These are phyloP conservation scores for Felis catus DNA, from an alignment of 2,113 vertebrate genomes.

Conservation along the genomic window DNA sequence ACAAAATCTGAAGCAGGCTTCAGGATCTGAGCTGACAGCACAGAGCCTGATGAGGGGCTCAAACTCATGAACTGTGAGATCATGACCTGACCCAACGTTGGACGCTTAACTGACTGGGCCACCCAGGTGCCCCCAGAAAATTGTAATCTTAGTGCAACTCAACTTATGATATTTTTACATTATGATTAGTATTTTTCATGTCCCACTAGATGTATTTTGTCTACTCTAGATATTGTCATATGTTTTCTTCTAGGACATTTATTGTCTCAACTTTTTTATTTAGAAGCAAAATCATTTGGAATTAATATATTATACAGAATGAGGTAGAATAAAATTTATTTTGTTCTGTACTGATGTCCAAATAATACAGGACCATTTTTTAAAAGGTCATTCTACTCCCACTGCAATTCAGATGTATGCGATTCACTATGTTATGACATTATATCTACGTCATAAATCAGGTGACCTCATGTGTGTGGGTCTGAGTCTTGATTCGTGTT, in stretches of 20 bases:
- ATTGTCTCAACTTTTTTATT: neutral
- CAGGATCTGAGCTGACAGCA: no score
- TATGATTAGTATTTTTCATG: neutral
- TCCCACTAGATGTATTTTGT: neutral
- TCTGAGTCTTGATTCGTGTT: neutral
- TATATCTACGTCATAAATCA: neutral
- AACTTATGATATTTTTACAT: neutral
- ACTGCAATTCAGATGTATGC: neutral
- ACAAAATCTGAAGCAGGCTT: no score
- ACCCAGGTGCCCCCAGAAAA: neutral
- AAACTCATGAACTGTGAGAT: no score
- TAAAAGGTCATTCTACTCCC: neutral
- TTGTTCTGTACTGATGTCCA: neutral
- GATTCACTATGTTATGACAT: neutral
- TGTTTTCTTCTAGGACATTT: neutral
- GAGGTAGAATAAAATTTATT: neutral
- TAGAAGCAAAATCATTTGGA: neutral
- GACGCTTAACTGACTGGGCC: no score
- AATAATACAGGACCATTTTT: neutral
- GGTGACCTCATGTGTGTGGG: neutral
- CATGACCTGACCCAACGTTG: no score
- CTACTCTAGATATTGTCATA: neutral
- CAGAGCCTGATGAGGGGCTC: no score
- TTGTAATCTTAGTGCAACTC: neutral
- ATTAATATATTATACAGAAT: neutral